Conservation (phyloP, 2,797 vertebrate species). For the Trachops cirrhosus region DNA sequence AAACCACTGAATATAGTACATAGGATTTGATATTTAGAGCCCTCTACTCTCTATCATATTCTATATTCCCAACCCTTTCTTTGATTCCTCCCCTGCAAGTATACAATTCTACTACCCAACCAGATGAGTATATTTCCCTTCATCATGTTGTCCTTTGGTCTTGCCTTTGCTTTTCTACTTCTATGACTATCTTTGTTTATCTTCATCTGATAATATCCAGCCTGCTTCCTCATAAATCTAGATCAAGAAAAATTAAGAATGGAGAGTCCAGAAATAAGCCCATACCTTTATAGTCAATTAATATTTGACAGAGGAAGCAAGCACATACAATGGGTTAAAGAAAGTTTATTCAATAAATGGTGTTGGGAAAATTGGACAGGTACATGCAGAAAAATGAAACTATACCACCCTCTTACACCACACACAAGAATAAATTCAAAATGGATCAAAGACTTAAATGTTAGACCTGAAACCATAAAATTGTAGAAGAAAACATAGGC, state of each 20-base stretch:
- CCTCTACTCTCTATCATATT: neutral
- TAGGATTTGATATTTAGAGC: neutral
- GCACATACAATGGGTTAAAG: neutral
- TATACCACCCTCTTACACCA: neutral
- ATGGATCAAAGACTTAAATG: neutral
- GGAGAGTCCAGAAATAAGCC: neutral
- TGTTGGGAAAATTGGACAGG: neutral
- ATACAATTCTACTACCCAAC: neutral
- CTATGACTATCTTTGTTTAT: neutral
- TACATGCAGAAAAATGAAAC: neutral
- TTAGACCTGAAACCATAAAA: neutral
- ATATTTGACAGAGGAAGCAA: neutral
- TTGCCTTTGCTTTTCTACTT: neutral
- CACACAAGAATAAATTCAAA: neutral
- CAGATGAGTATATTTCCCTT: neutral
- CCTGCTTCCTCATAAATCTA: neutral
- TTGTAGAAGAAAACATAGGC: neutral
- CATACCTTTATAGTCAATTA: neutral
- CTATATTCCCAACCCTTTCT: neutral
- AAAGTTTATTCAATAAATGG: neutral
- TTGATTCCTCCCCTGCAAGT: neutral
- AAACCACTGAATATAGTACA: neutral
- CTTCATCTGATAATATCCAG: neutral
- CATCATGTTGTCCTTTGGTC: neutral
- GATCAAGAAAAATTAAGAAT: neutral